Evolutionary conservation across 1,140 invertebrate species (phyloP).

Genomic region (Odontomachus brunneus): DNA sequence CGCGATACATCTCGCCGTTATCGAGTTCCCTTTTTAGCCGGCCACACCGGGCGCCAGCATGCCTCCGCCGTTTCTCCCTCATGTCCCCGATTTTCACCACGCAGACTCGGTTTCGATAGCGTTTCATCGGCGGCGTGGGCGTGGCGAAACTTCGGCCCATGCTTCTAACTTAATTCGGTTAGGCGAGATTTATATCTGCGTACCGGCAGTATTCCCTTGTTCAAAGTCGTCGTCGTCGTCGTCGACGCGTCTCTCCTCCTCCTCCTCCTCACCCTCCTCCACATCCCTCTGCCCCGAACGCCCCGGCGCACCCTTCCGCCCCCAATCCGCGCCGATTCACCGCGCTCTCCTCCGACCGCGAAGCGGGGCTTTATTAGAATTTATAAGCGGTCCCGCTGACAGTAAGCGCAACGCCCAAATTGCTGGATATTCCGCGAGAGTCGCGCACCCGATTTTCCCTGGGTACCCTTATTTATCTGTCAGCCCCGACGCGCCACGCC

Average conservation of each 20-base stretch:
- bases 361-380: slow-evolving; percentile 78
- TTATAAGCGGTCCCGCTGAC: slow-evolving; percentile 78
- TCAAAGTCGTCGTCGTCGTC: slow-evolving; percentile 37
- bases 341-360: slow-evolving; percentile 41
- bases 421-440: slow-evolving; percentile 62
- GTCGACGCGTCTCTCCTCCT: background rate
- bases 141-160: slow-evolving; percentile 76
- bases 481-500: slow-evolving; percentile 50
- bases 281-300: background rate
- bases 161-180: slow-evolving; percentile 78
- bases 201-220: slow-evolving; percentile 61
- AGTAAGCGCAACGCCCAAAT: slow-evolving; percentile 77
- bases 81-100: slow-evolving; percentile 67
- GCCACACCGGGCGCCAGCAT: background rate
- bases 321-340: slow-evolving; percentile 33
- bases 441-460: slow-evolving; percentile 59
- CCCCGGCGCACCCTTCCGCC: background rate
- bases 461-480: slow-evolving; percentile 77
- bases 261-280: slow-evolving; percentile 4
- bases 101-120: slow-evolving; percentile 74
- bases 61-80: slow-evolving; percentile 15
- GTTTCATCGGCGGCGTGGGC: slow-evolving; percentile 76
- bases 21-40: slow-evolving; percentile 18
- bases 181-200: slow-evolving; percentile 79
- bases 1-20: background rate